Conservation (phyloP, 2,113 vertebrate species). For the Tor tambroides region DNA sequence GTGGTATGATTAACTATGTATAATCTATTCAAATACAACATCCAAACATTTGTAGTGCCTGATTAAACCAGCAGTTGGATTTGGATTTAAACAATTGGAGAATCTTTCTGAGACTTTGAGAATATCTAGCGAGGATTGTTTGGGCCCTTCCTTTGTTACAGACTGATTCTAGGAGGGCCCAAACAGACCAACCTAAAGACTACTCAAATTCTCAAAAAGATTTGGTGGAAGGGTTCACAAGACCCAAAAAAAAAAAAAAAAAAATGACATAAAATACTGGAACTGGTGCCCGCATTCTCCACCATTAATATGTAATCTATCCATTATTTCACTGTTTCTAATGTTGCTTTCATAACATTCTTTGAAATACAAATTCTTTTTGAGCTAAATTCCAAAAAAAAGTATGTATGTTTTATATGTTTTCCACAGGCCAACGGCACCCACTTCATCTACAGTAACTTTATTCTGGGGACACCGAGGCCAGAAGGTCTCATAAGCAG, state of each 20-base stretch:
- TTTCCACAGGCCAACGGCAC: neutral
- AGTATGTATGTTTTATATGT: constrained; percentile 16
- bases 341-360: too few relatives aligned
- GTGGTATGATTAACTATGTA: constrained; percentile 57
- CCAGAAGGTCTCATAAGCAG: neutral
- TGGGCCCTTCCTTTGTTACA: too few relatives aligned
- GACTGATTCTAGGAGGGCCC: too few relatives aligned
- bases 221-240: constrained; percentile 58
- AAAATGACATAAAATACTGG: too few relatives aligned
- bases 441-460: neutral
- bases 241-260: neutral
- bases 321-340: too few relatives aligned
- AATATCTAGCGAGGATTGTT: too few relatives aligned
- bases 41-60: neutral
- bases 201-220: constrained; percentile 47
- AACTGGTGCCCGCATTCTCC: neutral
- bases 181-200: neutral
- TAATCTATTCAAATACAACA: neutral
- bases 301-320: neutral
- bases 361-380: too few relatives aligned
- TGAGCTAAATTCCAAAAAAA: neutral
- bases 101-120: neutral
- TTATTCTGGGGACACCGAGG: neutral
- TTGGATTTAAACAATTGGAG: neutral
- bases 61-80: neutral